Percentiles rank a stretch among this genome's conserved stretches.
These are phyloP conservation scores for Psix sp. DNA, from an alignment of 1,140 invertebrate genomes.

Conservation along the genomic window DNA sequence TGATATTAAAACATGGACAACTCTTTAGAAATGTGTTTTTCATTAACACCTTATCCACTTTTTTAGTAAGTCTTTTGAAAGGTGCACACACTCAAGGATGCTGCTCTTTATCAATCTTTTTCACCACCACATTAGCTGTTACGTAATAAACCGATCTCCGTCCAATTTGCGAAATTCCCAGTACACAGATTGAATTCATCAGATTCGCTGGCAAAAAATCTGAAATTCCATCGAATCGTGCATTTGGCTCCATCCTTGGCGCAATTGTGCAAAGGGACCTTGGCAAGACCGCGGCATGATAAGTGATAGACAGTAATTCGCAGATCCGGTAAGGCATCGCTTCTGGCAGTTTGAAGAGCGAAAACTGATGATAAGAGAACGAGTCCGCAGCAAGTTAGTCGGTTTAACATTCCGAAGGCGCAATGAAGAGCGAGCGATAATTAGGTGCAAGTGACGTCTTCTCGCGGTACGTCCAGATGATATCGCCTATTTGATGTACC, in stretches of 20 bases:
- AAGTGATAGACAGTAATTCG: constrained; percentile 56
- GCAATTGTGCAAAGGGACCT: constrained; percentile 34
- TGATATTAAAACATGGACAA: constrained; percentile 72
- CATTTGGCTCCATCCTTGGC: constrained; percentile 15
- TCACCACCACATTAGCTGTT: too few species aligned
- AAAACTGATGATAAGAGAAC: constrained; percentile 44
- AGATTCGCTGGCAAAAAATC: background rate
- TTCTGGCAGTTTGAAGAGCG: constrained; percentile 31
- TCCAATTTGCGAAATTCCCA: too few species aligned
- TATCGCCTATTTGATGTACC: constrained; percentile 52
- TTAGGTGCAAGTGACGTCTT: constrained; percentile 59
- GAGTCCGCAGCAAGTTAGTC: background rate
- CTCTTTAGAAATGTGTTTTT: constrained; percentile 25
- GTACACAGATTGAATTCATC: too few species aligned
- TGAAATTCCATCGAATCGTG: constrained; percentile 9
- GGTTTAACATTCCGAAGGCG: constrained; percentile 25
- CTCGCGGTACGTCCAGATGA: constrained; percentile 49
- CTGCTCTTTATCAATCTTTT: too few species aligned
- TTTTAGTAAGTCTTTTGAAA: too few species aligned
- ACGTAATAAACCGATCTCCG: too few species aligned
- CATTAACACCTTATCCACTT: background rate
- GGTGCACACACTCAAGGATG: too few species aligned
- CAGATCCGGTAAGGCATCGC: constrained; percentile 44
- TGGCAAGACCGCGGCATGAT: constrained; percentile 22
- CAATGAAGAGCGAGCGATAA: constrained; percentile 58